Conservation (phyloP, 1,140 invertebrate genomes). For the Sitophilus oryzae region DNA sequence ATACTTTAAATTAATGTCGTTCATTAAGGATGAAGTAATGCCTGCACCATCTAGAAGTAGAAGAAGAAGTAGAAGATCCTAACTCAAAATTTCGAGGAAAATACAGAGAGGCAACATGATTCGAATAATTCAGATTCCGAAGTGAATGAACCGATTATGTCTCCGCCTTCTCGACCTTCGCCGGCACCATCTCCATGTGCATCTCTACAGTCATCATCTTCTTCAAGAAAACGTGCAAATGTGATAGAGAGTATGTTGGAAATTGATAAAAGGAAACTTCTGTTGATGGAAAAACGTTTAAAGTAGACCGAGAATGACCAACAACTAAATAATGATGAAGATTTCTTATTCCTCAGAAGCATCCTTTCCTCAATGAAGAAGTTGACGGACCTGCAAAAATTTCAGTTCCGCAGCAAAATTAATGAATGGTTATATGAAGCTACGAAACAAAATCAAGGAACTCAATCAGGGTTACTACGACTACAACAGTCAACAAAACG, state of each 20-base stretch:
- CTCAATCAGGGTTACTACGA: neutral
- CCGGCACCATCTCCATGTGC: neutral
- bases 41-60: constrained; percentile 2
- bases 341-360: constrained; percentile 7
- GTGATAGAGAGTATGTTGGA: constrained; percentile 1
- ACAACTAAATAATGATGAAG: constrained; percentile 4
- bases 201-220: constrained; percentile 2
- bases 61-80: neutral
- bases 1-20: constrained; percentile 1
- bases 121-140: constrained; percentile 3
- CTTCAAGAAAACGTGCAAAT: constrained; percentile 1
- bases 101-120: neutral
- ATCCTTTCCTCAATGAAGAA: constrained; percentile 3
- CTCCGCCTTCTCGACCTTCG: constrained; percentile 3
- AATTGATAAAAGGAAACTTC: constrained; percentile 2
- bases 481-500: neutral
- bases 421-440: constrained; percentile 6
- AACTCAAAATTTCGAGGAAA: neutral
- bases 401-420: constrained; percentile 3
- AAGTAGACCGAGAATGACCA: neutral
- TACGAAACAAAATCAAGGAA: constrained; percentile 1
- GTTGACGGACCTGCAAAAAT: neutral
- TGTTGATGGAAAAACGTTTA: constrained; percentile 3
- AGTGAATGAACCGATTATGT: neutral
- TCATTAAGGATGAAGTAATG: constrained; percentile 3